Evolutionary conservation across 2,797 vertebrate species (phyloP), one percentile per base, ranked within the genome.

Genomic region (Petrocephalus sullivani): DNA sequence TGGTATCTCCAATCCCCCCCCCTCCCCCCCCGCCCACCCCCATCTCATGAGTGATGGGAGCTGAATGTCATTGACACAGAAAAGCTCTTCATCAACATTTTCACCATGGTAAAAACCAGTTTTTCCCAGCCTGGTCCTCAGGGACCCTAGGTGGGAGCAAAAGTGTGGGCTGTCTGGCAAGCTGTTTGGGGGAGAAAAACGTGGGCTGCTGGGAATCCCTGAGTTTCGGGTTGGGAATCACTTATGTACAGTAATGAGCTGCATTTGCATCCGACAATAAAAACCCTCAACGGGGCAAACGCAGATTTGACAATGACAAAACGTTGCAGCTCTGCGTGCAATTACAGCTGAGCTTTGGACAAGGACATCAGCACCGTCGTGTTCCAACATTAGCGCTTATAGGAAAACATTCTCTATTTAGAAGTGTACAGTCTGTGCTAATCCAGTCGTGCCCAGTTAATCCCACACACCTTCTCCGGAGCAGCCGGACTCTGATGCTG

Each of bases 391-490:
- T 83, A 83, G 81, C 41, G 14, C 10, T 83, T 28, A 83, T 23
- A 53, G n/a, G 49, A 53, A 83, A 51, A 83, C 19, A 10, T n/a
- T 83, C n/a, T 4, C 1, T 83, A 83, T 49, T 53, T 51, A 53
- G 49, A 85, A 85, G 49, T 4, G 84, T 64, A 56, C 60, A 71
- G 83, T 85, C 51, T 78, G 86, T 51, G 37, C 67, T 87, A 88
- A 90, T 89, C 46, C 81, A 64, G 61, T 51, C 49, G 8, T n/a
- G 41, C 46, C 81, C 86, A 87, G 88, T 89, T 67, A 89, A 88
- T 89, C 60, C 64, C 83, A 8, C 37, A 71, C 4, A 61, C 7
- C 28, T 53, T 87, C 87, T 87, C 85, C 61, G 71, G 71, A 71
- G 84, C 78, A 86, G 84, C 57, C 85, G 3, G 49, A 49, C 75